Evolutionary conservation across 2,888 invertebrate genomes (phyloP), one percentile per base, ranked within the genome.

Genomic region (Cepaea hortensis): DNA sequence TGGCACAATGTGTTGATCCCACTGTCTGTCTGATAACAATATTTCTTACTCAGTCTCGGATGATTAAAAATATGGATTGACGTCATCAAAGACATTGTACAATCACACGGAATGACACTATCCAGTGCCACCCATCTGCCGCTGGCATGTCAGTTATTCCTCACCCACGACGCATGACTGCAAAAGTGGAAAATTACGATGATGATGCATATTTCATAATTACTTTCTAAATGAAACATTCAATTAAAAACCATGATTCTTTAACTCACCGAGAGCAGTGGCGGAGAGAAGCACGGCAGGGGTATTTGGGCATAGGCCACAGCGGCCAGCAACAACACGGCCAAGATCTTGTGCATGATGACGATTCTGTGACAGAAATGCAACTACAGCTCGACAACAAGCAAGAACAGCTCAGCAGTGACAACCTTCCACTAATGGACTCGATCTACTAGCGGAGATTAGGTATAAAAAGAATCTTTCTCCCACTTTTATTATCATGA

Each of bases 231-330:
- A 35, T 35, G 35, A 35, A 35, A 35, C 35, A 35, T 35, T 35
- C 35, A 35, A 35, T 35, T 35, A 35, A 35, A 35, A 35, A 11
- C 3, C 6, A 55, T 11, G 55, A 15, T 68, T 68, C 18, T 68
- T 1, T 11, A 55, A 77, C 84, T 85, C 72, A 85, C 85, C 80
- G 85, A 65, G 18, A 85, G 80, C 80, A 50, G 70, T 55, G 85
- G 85, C 11, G 85, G 85, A 20, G 85, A 85, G 79, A 85, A 85
- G 48, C 85, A 85, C 50, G 75, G 85, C 68, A 70, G 80, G 23
- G 79, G 85, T 9, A 80, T 80, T 35, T 79, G 85, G 4, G 76
- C 68, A 23, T 80, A 85, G 20, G 65, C 68, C 80, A 80, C 85
- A 23, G 72, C 72, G 7, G 80, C 85, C 48, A 65, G 46, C 6